These are phyloP conservation scores for Melanaphis sacchari DNA, from an alignment of 1,140 invertebrate species.

Conservation along the genomic window DNA sequence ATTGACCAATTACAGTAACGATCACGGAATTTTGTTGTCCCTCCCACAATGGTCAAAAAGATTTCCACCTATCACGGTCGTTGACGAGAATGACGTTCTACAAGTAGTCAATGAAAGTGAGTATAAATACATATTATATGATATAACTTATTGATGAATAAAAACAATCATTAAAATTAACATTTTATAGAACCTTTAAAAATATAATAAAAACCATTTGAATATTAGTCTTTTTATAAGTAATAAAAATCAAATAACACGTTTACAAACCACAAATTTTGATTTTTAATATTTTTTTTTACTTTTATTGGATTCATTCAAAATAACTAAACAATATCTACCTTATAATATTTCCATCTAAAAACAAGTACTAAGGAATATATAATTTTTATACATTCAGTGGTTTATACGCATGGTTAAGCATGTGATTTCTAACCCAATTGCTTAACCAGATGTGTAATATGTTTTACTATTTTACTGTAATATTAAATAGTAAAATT, in stretches of 20 bases:
- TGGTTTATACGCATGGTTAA: neutral
- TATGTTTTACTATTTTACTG: neutral
- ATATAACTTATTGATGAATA: neutral
- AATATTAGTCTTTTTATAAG: neutral
- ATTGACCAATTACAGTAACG: slow-evolving; percentile 13
- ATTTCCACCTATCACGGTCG: neutral
- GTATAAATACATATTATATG: neutral
- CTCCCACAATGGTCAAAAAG: slow-evolving; percentile 14
- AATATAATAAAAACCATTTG: neutral
- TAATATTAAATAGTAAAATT: neutral
- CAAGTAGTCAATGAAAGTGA: slow-evolving; percentile 38
- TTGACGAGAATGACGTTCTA: neutral
- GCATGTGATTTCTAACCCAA: neutral
- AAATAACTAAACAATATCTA: neutral
- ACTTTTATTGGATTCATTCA: neutral
- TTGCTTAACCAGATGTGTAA: neutral
- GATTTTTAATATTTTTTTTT: neutral
- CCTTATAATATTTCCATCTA: no score
- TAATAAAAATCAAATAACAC: neutral
- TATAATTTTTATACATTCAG: neutral
- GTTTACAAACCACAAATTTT: neutral
- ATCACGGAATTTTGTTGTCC: slow-evolving; percentile 26
- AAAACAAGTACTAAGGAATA: no score
- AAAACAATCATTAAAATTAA: neutral
- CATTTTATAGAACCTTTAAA: neutral